A percentile compares a stretch with the other conserved stretches of the same genome.
These are phyloP conservation scores for Morelia viridis DNA, from an alignment of 2,797 vertebrate species.

Conservation along the genomic window DNA sequence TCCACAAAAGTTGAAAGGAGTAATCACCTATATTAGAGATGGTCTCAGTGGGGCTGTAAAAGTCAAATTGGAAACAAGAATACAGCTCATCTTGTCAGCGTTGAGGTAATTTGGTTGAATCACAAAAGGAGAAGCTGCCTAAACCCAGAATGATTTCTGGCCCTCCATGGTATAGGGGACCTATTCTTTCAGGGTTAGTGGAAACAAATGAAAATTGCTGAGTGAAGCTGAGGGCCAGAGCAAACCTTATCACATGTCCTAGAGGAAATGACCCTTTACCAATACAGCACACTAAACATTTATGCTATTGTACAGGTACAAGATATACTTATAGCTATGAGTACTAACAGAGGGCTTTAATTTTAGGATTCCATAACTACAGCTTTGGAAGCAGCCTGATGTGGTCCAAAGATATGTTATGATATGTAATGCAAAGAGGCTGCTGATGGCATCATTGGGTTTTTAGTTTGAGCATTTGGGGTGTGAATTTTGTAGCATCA, in stretches of 20 bases:
- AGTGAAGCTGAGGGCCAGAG: background rate
- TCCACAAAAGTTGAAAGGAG: conserved; percentile 33
- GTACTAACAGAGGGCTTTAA: background rate
- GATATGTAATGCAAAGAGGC: background rate
- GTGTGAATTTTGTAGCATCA: background rate
- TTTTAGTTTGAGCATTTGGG: background rate
- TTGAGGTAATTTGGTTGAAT: conserved; percentile 37
- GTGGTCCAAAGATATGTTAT: too few relatives aligned
- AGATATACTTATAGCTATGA: background rate
- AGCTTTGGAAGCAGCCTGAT: background rate
- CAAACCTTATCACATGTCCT: background rate
- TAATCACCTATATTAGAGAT: conserved; percentile 42
- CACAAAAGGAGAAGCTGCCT: conserved; percentile 31
- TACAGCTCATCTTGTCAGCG: conserved; percentile 28
- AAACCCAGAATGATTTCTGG: conserved; percentile 16
- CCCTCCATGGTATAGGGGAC: conserved; percentile 13
- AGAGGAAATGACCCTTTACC: background rate
- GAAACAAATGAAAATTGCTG: background rate
- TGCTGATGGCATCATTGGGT: background rate
- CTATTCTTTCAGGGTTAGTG: background rate
- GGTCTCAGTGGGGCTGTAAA: conserved; percentile 31
- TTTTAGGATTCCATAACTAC: background rate
- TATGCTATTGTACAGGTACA: background rate
- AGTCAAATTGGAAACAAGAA: conserved; percentile 38
- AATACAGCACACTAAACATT: background rate